phyloP scores from a whole-genome alignment of 2,888 invertebrate genomes.

The Chrysolina haemoptera region DNA sequence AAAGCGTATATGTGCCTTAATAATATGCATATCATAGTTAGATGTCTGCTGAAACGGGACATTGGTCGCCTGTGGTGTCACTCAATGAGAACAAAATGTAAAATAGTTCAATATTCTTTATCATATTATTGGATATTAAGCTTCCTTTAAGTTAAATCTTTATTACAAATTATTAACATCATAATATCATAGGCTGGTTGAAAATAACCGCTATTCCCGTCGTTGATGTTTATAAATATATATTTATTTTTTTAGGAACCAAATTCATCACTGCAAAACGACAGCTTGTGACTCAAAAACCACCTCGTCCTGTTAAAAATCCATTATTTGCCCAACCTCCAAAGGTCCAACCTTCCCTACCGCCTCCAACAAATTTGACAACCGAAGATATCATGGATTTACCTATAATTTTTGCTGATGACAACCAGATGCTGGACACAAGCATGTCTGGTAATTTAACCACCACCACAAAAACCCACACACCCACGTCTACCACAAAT shows the following conservation, averaged over 20 bases:
- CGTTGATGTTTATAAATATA: background rate
- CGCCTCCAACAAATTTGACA: constrained; percentile 70
- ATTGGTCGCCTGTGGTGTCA: too few species aligned
- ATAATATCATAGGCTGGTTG: too few species aligned
- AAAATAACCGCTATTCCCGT: too few species aligned
- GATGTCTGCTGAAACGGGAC: too few species aligned
- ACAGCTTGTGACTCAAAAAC: constrained; percentile 60
- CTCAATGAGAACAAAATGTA: too few species aligned
- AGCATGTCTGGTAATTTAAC: constrained; percentile 46
- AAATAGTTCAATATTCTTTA: too few species aligned
- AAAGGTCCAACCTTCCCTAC: constrained; percentile 53
- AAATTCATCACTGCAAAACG: constrained; percentile 66
- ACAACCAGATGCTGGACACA: constrained; percentile 66
- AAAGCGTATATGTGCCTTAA: too few species aligned
- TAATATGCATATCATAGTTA: too few species aligned
- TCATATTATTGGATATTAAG: too few species aligned
- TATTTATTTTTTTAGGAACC: constrained; percentile 52
- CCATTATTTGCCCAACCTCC: constrained; percentile 38
- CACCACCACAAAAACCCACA: constrained; percentile 24
- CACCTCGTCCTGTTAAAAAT: constrained; percentile 52
- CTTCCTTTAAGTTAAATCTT: too few species aligned
- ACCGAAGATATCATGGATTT: constrained; percentile 76
- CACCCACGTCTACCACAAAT: background rate
- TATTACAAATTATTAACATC: too few species aligned
- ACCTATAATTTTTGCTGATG: constrained; percentile 79